Evolutionary conservation across 1,140 invertebrate genomes (phyloP).

Genomic region (Zaprionus lachaisei): DNA sequence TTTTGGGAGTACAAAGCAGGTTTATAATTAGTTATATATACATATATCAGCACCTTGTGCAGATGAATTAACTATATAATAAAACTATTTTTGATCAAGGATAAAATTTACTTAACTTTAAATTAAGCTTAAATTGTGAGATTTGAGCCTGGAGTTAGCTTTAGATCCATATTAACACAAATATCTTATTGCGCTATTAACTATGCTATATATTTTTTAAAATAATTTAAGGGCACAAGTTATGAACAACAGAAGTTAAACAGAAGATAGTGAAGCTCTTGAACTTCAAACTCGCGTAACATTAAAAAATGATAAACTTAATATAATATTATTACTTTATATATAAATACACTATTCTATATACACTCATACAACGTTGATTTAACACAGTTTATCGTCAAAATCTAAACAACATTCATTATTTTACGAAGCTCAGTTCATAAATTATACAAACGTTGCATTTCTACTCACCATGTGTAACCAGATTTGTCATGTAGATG

Average conservation of each 20-base stretch:
- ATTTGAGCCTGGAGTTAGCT: neutral
- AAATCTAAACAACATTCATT: neutral
- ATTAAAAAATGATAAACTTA: too few species aligned
- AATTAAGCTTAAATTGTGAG: neutral
- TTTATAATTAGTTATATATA: neutral
- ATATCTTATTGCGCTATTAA: neutral
- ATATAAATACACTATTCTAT: too few species aligned
- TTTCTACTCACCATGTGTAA: slow-evolving; percentile 82
- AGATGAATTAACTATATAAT: neutral
- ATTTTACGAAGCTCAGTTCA: neutral
- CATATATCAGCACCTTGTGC: too few species aligned
- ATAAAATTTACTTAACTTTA: neutral
- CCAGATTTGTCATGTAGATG: slow-evolving; percentile 82
- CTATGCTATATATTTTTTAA: neutral
- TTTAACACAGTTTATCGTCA: too few species aligned
- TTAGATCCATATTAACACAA: neutral
- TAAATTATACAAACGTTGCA: neutral
- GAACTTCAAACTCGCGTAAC: neutral
- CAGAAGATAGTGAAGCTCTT: neutral
- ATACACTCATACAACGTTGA: too few species aligned
- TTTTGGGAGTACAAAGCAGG: neutral
- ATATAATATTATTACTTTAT: too few species aligned
- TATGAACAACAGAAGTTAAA: neutral
- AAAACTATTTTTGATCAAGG: neutral
- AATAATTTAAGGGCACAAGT: neutral